phyloP scores from a whole-genome alignment of 2,797 vertebrate genomes.

The Lithobates pipiens region DNA sequence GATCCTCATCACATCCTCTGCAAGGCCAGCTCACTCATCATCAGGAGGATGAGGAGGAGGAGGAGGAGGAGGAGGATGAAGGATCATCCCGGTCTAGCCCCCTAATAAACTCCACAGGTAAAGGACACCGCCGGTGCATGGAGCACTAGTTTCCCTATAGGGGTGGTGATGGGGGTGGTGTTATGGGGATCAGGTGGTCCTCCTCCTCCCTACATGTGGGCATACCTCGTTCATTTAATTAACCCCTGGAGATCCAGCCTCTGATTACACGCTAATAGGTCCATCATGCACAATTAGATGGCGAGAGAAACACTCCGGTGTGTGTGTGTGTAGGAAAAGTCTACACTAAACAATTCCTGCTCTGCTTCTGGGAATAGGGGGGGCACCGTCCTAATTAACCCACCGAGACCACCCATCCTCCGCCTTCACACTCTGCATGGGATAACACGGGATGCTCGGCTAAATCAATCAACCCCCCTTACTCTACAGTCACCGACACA shows the following conservation, averaged over 20 bases:
- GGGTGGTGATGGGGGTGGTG: not conserved
- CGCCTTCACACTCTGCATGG: not conserved
- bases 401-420: not conserved
- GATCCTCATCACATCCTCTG: constrained; percentile 56
- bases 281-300: constrained; percentile 89
- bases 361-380: constrained; percentile 73
- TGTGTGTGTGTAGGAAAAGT: constrained; percentile 77
- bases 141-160: constrained; percentile 64
- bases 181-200: constrained; percentile 64
- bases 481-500: not conserved
- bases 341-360: constrained; percentile 88
- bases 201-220: constrained; percentile 71
- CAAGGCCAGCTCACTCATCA: constrained; percentile 32
- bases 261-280: constrained; percentile 82
- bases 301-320: constrained; percentile 77
- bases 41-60: not conserved
- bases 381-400: constrained; percentile 76
- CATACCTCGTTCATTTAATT: constrained; percentile 82
- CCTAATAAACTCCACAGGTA: constrained; percentile 62
- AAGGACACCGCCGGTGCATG: constrained; percentile 54
- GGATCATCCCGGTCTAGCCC: constrained; percentile 62
- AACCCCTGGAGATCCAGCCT: constrained; percentile 81
- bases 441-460: not conserved
- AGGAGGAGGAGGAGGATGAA: constrained; percentile 29
- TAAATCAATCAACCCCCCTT: constrained; percentile 37